phyloP scores from a whole-genome alignment of 92 coral and sea anemone species.

The Muricea muricata region DNA sequence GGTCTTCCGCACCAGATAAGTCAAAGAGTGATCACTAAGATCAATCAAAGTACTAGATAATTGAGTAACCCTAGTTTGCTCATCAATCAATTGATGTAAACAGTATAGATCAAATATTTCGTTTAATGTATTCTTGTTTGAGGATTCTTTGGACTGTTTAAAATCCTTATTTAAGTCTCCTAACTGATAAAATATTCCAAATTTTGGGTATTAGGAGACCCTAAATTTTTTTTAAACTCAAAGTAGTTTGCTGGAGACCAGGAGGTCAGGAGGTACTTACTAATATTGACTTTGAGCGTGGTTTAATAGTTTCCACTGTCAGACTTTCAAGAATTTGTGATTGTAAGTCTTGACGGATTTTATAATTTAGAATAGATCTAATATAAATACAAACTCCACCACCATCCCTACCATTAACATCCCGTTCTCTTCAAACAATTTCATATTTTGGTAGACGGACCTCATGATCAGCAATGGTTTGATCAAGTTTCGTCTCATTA shows the following conservation, averaged over 20 bases:
- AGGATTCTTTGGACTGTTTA: neutral
- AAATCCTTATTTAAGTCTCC: neutral
- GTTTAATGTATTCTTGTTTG: neutral
- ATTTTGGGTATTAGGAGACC: neutral
- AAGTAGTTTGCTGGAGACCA: neutral
- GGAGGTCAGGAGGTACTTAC: conserved; percentile 11
- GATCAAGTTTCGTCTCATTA: conserved; percentile 7
- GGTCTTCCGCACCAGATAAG: conserved; percentile 14
- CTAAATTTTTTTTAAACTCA: neutral
- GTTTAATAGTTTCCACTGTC: neutral
- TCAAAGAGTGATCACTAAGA: conserved; percentile 64
- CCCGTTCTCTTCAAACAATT: neutral
- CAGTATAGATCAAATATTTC: conserved; percentile 5
- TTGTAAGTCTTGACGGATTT: neutral
- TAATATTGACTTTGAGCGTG: neutral
- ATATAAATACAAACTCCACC: neutral
- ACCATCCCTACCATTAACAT: neutral
- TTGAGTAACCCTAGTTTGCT: neutral
- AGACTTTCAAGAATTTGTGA: neutral
- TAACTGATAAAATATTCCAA: neutral
- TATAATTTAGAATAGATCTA: neutral
- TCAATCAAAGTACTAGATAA: neutral
- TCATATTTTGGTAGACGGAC: conserved; percentile 4
- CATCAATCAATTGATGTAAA: neutral
- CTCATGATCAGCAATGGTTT: neutral